Evolutionary conservation across 2,113 vertebrate species (phyloP).

Genomic region (Leptosomus discolor): DNA sequence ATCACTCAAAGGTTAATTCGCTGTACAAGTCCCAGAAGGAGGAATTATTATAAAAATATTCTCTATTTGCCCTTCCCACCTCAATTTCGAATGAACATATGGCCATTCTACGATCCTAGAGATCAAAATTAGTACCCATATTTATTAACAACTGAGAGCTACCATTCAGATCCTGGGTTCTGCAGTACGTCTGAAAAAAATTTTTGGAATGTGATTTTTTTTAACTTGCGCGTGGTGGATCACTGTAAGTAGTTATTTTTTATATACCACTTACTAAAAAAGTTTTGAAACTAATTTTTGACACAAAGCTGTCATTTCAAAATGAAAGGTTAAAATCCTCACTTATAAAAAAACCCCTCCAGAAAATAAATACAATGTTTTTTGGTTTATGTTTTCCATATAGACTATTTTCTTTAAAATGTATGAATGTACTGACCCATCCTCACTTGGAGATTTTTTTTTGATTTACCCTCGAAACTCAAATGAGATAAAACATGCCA

Average conservation of each 20-base stretch:
- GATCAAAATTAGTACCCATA: neutral
- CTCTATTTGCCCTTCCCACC: fast-evolving
- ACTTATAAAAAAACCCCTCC: neutral
- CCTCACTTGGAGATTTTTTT: neutral
- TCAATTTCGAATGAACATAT: neutral
- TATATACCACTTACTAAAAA: no score
- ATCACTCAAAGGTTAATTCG: neutral
- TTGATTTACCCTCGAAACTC: neutral
- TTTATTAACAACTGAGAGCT: neutral
- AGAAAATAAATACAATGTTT: fast-evolving
- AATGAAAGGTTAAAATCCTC: neutral
- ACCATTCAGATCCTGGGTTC: neutral
- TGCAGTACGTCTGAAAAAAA: neutral
- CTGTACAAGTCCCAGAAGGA: neutral
- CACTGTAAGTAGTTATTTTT: neutral
- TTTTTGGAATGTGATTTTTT: neutral
- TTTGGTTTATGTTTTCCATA: neutral
- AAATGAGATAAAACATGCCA: neutral
- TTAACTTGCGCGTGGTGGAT: neutral
- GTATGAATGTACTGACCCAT: fast-evolving
- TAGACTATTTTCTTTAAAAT: neutral
- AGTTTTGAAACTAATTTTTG: neutral
- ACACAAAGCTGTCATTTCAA: neutral
- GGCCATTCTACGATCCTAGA: neutral
- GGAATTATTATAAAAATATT: neutral